Percentiles rank a stretch among this genome's conserved stretches.
These are phyloP conservation scores for Encarsia formosa DNA, from an alignment of 2,888 invertebrate species.

Conservation along the genomic window DNA sequence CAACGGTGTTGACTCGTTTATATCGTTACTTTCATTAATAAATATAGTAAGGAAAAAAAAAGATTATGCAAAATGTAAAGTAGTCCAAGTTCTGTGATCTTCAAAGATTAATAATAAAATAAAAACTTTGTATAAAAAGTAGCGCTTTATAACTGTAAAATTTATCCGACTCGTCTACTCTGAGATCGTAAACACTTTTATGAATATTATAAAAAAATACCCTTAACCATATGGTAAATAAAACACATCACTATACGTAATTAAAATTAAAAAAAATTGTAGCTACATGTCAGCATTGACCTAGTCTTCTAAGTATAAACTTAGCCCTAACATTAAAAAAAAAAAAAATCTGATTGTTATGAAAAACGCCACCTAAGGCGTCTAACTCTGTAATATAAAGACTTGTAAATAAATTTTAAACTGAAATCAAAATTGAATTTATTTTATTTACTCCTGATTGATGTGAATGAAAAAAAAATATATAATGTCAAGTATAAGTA, in stretches of 20 bases:
- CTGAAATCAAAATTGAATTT: too few relatives aligned
- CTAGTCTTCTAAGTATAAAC: slow-evolving; percentile 19
- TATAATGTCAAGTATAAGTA: too few relatives aligned
- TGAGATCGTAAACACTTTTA: too few relatives aligned
- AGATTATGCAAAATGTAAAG: slow-evolving; percentile 11
- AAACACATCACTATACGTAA: not conserved
- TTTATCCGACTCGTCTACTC: too few relatives aligned
- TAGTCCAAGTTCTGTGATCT: slow-evolving; percentile 26
- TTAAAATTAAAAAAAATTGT: slow-evolving; percentile 3
- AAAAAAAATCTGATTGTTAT: slow-evolving; percentile 34
- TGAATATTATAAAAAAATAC: too few relatives aligned
- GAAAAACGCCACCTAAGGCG: slow-evolving; percentile 31
- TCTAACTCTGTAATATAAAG: slow-evolving; percentile 39
- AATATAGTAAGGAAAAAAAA: slow-evolving; percentile 1
- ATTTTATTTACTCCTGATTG: too few relatives aligned
- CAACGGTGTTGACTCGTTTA: slow-evolving; percentile 14
- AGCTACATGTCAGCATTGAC: slow-evolving; percentile 11
- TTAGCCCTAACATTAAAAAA: slow-evolving; percentile 11
- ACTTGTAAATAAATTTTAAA: slow-evolving; percentile 43
- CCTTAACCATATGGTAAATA: too few relatives aligned
- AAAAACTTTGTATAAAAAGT: not conserved
- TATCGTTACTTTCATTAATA: slow-evolving; percentile 13
- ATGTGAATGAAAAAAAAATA: too few relatives aligned
- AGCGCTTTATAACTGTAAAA: too few relatives aligned
- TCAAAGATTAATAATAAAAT: slow-evolving; percentile 20